These are phyloP conservation scores for Andrena trimmerana DNA, from an alignment of 2,888 invertebrate species.

Conservation along the genomic window DNA sequence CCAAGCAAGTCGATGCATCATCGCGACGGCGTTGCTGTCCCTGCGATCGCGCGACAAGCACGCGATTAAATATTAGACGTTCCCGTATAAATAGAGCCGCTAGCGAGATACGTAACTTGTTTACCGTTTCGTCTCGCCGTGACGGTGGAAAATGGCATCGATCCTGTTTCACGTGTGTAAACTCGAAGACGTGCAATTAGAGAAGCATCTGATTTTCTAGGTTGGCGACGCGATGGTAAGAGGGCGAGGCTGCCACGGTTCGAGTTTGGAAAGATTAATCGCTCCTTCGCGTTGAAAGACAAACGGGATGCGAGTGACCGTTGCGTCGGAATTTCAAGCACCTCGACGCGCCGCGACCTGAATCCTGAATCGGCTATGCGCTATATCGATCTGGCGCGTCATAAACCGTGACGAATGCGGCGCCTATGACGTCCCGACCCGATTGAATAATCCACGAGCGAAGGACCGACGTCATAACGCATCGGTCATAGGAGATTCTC, in stretches of 20 bases:
- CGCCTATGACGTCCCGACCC: conserved; percentile 60
- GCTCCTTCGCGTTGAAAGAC: background rate
- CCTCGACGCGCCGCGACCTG: background rate
- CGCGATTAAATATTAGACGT: conserved; percentile 37
- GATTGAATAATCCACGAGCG: conserved; percentile 61
- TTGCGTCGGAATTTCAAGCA: background rate
- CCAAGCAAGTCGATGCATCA: background rate
- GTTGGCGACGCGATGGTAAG: background rate
- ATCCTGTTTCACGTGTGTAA: background rate
- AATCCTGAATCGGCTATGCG: conserved; percentile 2
- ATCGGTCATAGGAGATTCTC: conserved; percentile 52
- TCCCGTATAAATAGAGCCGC: conserved; percentile 27
- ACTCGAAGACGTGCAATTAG: background rate
- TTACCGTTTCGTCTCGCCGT: conserved; percentile 17
- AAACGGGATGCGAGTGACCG: background rate
- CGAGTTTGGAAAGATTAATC: background rate
- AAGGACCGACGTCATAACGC: conserved; percentile 58
- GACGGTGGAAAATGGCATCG: conserved; percentile 25
- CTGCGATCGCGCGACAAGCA: conserved; percentile 13
- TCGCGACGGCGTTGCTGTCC: conserved; percentile 15
- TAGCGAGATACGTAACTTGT: conserved; percentile 22
- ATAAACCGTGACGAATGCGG: conserved; percentile 56
- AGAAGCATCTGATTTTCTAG: background rate
- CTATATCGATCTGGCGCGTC: conserved; percentile 57
- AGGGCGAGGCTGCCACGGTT: background rate